Base-by-base conservation (phyloP, 2,797 vertebrate genomes). In the Aselliscus stoliczkanus region DNA sequence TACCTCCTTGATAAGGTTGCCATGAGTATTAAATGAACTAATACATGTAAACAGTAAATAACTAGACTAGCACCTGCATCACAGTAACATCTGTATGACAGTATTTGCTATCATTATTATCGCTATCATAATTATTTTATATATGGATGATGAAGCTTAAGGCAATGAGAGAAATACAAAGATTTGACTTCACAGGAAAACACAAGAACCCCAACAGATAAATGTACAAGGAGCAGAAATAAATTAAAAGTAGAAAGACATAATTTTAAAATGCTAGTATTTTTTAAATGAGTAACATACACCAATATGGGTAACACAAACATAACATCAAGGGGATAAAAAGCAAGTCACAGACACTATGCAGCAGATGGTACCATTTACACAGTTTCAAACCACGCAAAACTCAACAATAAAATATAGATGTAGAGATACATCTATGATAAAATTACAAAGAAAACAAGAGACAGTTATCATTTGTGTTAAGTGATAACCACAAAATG, bases 241-340 rank as follows among this genome's bases (percentile, higher is more conserved):
- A 84, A 93, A 70, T 67, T 31, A 64, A 77, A 90, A 80, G 50
- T 52, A 54, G 21, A 90, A 97, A 93, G 80, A 82, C 10, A 44
- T 52, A 88, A 80, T 56, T 64, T 34, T 65, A 92, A 93, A 89
- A 90, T 70, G 44, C 8, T 64, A 42, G 34, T 90, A 62, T 83
- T 70, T 50, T 60, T 77, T 90, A 90, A 88, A 80, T 50, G 17
- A 84, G 39, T 87, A 79, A 60, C 5, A 31, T 23, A 79, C 4
- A 81, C 44, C 92, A 93, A 73, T 52, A 64, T 18, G 86, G 17
- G 27, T 37, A 87, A 60, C 23, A 95, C 15, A 75, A 44, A 92
- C 31, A 92, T 10, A 72, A 80, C 42, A 39, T 56, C 50, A 65
- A 27, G 17, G 2, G 9, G 15, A 27, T 5, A 20, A 29, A 42